Conservation (phyloP, 2,797 vertebrate genomes). For the Carcharodon carcharias region DNA sequence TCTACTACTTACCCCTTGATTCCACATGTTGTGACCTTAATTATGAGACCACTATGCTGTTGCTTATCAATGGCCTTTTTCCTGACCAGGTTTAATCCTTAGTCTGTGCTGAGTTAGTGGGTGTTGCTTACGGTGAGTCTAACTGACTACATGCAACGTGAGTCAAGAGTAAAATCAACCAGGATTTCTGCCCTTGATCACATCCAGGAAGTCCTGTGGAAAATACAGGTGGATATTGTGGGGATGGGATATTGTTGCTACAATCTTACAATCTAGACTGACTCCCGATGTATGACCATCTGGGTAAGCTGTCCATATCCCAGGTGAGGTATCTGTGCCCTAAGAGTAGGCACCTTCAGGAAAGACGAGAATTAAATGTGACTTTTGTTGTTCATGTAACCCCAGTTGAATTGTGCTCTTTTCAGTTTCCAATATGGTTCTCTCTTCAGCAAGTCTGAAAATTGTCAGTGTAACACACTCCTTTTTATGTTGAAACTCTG, state of each 20-base stretch:
- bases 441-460: not conserved
- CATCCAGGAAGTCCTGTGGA: not conserved
- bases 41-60: not conserved
- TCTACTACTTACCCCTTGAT: too few relatives aligned
- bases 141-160: not conserved
- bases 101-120: not conserved
- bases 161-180: not conserved
- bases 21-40: not conserved
- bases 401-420: not conserved
- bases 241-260: not conserved
- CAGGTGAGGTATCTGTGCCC: too few relatives aligned
- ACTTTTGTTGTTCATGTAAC: not conserved
- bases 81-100: not conserved
- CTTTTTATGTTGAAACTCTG: not conserved
- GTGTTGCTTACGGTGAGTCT: not conserved
- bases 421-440: not conserved
- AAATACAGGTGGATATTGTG: not conserved
- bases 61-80: not conserved
- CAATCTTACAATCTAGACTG: not conserved
- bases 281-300: not conserved
- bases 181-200: not conserved
- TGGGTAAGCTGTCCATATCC: not conserved
- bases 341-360: too few relatives aligned
- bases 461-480: not conserved
- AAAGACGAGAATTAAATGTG: not conserved